Base-by-base conservation (phyloP, 1,140 invertebrate genomes). In the Coenobita brevimanus region DNA sequence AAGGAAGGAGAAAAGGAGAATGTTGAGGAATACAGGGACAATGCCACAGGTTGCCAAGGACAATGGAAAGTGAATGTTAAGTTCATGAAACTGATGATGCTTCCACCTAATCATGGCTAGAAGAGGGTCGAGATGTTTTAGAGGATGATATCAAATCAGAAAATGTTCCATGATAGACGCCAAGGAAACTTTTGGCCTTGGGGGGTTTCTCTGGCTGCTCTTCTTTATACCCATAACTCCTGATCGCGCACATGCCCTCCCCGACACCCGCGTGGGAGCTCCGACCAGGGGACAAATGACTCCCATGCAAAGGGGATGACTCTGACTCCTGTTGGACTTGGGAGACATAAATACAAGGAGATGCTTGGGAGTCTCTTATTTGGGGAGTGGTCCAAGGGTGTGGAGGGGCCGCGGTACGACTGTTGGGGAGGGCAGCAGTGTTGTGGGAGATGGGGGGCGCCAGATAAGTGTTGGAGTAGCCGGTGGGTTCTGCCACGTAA, bases 401-500 rank as follows among this genome's bases (percentile, higher is more conserved):
- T 43, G 62, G 38, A 38, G 81, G 46, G 27, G 41, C 43, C 81
- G 38, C 41, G 57, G 75, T 87, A 46, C 79, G 79, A 87, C 79
- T 87, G 67, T 87, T 87, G 78, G 78, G 85, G 38, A 87, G 62
- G 36, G 85, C 78, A 57, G 62, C 36, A 50, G 50, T 46, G 46
- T 50, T 50, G 46, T 50, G 46, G 46, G 46, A 50, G 46, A 50
- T 50, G 46, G 46, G 46, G 46, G 85, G 73, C 76, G 69, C 46
- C 78, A 76, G 30, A 64, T 69, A 76, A 41, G 85, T 87, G 83
- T 86, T 86, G 83, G 69, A 60, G 83, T 73, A 67, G 76, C 60
- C 46, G 24, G 85, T 46, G 64, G 46, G 46, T 50, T 50, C 46
- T 50, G 6, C 27, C 78, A 80, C 85, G 64, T 87, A 80, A 71